phyloP scores from a whole-genome alignment of 2,797 vertebrate species.

The Garrulus glandarius region DNA sequence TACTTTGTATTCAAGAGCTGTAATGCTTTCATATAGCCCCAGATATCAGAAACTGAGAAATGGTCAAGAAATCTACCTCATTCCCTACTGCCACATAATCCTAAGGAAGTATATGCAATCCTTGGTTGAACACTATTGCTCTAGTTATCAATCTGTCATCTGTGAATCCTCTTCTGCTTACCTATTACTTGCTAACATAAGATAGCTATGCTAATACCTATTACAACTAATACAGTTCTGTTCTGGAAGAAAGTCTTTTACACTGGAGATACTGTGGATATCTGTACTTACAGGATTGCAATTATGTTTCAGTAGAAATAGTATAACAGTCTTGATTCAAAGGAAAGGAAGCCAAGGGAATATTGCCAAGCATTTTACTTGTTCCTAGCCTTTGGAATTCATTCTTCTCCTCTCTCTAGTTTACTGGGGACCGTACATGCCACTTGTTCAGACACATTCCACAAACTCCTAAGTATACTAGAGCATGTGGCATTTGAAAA shows the following conservation, averaged over 20 bases:
- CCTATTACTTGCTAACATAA: not conserved
- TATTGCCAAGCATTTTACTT: not conserved
- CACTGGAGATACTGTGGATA: not conserved
- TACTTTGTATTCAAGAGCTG: conserved; percentile 6
- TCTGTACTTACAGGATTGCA: not conserved
- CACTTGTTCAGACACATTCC: not conserved
- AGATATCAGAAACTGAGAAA: not conserved
- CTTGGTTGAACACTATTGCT: not conserved
- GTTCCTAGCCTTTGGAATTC: not conserved
- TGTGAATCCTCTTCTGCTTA: not conserved
- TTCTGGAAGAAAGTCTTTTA: not conserved
- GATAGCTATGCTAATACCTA: not conserved
- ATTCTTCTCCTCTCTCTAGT: not conserved
- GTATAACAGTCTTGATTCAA: not conserved
- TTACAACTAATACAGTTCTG: not conserved
- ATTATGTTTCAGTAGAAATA: not conserved
- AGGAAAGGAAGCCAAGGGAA: not conserved
- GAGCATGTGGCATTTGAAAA: not conserved
- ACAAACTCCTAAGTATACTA: not conserved
- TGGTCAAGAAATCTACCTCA: not conserved
- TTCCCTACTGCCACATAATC: not conserved
- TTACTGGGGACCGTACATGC: not conserved
- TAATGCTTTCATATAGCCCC: not conserved
- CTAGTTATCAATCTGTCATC: not conserved
- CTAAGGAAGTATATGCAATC: not conserved